These are phyloP conservation scores for Acromyrmex echinatior DNA, from an alignment of 1,140 invertebrate genomes.

Conservation along the genomic window DNA sequence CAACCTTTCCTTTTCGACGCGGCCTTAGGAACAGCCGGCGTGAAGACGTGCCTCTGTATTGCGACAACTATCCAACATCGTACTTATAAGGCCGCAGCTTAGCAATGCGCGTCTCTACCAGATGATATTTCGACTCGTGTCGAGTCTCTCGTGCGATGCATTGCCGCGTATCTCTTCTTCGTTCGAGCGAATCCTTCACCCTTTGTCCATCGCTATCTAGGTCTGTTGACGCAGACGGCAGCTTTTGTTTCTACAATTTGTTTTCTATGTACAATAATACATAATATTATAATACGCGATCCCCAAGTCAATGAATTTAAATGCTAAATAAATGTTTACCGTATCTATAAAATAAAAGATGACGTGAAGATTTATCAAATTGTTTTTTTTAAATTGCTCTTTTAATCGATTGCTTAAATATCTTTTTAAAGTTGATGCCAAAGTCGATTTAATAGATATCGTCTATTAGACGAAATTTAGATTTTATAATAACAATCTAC, in stretches of 20 bases:
- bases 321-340: background rate
- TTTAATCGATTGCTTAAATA: background rate
- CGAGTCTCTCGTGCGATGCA: constrained; percentile 27
- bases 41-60: constrained; percentile 67
- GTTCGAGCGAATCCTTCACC: constrained; percentile 22
- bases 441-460: background rate
- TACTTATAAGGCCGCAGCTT: constrained; percentile 70
- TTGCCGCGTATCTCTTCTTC: constrained; percentile 1
- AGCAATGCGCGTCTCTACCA: constrained; percentile 54
- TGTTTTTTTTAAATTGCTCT: background rate
- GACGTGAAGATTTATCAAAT: background rate
- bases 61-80: constrained; percentile 64
- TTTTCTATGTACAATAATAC: background rate
- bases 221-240: background rate
- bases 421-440: background rate
- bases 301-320: background rate
- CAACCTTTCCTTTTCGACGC: constrained; percentile 74
- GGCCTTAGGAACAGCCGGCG: constrained; percentile 60
- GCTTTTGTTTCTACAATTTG: background rate
- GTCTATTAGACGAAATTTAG: background rate
- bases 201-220: background rate
- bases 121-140: constrained; percentile 69
- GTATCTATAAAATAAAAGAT: background rate
- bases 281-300: background rate
- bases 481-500: too few species aligned